Base-by-base conservation (phyloP, 1,140 invertebrate species). In the Harpegnathos saltator region DNA sequence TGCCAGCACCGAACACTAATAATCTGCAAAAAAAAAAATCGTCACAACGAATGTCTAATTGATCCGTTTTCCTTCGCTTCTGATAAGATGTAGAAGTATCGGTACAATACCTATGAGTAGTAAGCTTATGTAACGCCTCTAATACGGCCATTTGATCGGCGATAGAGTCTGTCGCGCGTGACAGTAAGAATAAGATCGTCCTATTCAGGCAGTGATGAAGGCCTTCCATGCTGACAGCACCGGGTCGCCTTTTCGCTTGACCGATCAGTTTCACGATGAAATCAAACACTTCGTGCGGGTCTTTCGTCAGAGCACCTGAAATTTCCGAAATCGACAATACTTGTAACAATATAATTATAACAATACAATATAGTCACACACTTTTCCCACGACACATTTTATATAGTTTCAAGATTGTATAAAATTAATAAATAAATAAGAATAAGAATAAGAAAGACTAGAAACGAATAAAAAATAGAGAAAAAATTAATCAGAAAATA, bases 231-330 rank as follows among this genome's bases (percentile, higher is more conserved):
- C 96, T 97, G 73, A 97, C 95, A 38, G 96, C 95, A 29, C 95
- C 96, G 0, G 97, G 96, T 83, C 97, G 95, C 82, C 97, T 95
- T 93, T 98, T 98, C 0, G 97, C 97, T 95, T 98, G 98, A 0
- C 96, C 96, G 75, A 99, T 97, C 54, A 99, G 93, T 93, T 98
- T 98, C 7, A 99, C 97, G 66, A 99, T 97, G 92, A 99, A 99
- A 92, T 99, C 98, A 92, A 99, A 98, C 0, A 99, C 97, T 92
- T 99, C 98, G 91, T 99, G 98, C 0, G 98, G 97, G 94, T 99
- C 98, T 92, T 98, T 97, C 0, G 96, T 96, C 61, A 98, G 95
- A 63, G 97, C 96, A 14, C 95, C 95, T 95, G 71, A 44, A 90
- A 92, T 59, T 62, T 58, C 9, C 59, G 1, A 71, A 33, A 11